Evolutionary conservation across 2,888 invertebrate genomes (phyloP).

Genomic region (Odontomyia ornata): DNA sequence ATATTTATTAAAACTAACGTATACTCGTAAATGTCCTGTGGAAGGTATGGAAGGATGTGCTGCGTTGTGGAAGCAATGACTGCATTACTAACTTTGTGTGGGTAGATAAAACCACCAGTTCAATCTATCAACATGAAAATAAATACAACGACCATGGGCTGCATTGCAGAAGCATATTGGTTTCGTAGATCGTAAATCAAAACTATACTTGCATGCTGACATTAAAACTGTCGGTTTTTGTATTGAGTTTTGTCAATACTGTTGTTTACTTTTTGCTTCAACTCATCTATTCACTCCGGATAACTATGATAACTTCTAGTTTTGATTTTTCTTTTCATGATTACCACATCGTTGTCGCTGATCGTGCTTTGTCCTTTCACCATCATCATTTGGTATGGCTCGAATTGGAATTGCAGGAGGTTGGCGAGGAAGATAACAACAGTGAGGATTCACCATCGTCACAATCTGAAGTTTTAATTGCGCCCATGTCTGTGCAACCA

Average conservation of each 20-base stretch:
- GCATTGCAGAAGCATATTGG: no score
- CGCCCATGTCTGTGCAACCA: constrained; percentile 86
- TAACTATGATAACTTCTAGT: background rate
- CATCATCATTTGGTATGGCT: background rate
- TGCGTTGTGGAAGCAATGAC: no score
- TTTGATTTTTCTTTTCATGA: constrained; percentile 45
- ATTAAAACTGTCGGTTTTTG: background rate
- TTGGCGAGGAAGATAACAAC: constrained; percentile 68
- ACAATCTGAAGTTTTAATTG: constrained; percentile 72
- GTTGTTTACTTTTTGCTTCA: background rate
- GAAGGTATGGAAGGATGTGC: no score
- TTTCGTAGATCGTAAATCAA: no score
- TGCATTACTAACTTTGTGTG: no score
- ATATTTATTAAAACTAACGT: no score
- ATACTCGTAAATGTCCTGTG: no score
- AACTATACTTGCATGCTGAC: no score
- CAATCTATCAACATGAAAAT: no score
- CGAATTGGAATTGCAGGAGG: constrained; percentile 68
- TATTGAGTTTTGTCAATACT: background rate
- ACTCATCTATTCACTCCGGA: background rate
- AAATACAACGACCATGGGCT: no score
- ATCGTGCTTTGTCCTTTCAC: background rate
- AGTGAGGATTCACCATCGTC: constrained; percentile 61
- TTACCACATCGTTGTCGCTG: background rate
- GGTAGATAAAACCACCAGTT: no score